Base-by-base conservation (phyloP, 1,140 invertebrate genomes). In the Pachypsylla venusta region DNA sequence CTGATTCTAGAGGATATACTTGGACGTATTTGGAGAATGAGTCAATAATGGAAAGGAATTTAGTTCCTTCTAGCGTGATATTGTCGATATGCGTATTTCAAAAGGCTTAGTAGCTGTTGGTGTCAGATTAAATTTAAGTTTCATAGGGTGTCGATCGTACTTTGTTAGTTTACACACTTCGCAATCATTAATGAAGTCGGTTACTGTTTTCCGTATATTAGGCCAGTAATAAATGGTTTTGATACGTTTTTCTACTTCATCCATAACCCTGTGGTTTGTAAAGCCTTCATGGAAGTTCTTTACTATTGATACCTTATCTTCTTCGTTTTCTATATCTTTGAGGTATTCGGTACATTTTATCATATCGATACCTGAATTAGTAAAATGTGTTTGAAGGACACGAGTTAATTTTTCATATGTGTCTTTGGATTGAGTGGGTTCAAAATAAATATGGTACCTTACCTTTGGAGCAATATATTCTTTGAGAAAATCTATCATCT, bases 151-250 rank as follows among this genome's bases (percentile, higher is more conserved):
- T 16, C 48, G 5, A 14, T 53, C 48, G 16, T 53, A 53, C 13
- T 53, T 14, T 22, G 48, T 53, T 12, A 35, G 10, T 35, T 35
- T 10, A 16, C 30, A 35, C 10, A 35, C 24, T 3, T 55, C 22
- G 24, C 54, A 55, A 55, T 25, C 24, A n/a, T 55, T 55, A 7
- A 22, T 55, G 16, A 22, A 55, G 24, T 24, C 26, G 4, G n/a
- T 14, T 10, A 68, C 63, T 35, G 61, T 53, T 27, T 62, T 58
- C 22, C 68, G 59, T 63, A 72, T 67, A 16, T 67, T 68, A 19
- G 69, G 69, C 67, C 70, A 72, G 60, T 68, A 68, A 61, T 67
- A 71, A 35, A 68, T 66, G 59, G 62, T 61, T 61, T 67, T 65
- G 13, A 71, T 20, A 10, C 67, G 64, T 64, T 67, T 67, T 42